phyloP scores from a whole-genome alignment of 2,888 invertebrate species.

The Sthenelais limicola region DNA sequence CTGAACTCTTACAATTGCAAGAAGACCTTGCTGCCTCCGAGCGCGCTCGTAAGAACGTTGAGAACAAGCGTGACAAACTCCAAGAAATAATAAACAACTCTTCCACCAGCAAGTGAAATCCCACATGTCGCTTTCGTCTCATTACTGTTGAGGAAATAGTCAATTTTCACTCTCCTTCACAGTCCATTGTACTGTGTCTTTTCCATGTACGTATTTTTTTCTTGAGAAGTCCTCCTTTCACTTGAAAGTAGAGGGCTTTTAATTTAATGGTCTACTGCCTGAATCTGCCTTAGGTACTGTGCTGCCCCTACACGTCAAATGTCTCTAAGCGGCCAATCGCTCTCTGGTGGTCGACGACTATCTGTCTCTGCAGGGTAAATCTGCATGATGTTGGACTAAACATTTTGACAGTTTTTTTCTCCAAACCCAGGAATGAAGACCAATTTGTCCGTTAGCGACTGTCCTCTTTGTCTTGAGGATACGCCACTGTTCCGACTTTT shows the following conservation, averaged over 20 bases:
- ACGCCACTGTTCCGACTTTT: too few relatives aligned
- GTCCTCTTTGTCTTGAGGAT: too few relatives aligned
- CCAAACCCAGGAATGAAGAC: too few relatives aligned
- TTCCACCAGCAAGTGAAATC: slow-evolving; percentile 73
- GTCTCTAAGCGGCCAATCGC: slow-evolving; percentile 4
- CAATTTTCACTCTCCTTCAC: too few relatives aligned
- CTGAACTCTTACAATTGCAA: slow-evolving; percentile 87
- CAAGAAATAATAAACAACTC: slow-evolving; percentile 88
- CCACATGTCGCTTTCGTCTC: too few relatives aligned
- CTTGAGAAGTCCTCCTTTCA: too few relatives aligned
- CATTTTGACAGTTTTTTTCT: neutral
- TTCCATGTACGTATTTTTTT: too few relatives aligned
- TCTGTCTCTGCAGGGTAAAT: slow-evolving; percentile 34
- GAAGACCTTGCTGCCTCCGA: slow-evolving; percentile 93
- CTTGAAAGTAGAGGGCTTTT: too few relatives aligned
- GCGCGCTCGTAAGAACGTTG: slow-evolving; percentile 88
- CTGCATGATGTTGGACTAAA: slow-evolving; percentile 10
- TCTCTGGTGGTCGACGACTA: slow-evolving; percentile 24
- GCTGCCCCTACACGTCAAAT: slow-evolving; percentile 21
- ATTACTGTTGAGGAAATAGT: too few relatives aligned
- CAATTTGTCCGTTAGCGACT: too few relatives aligned
- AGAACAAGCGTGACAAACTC: slow-evolving; percentile 95
- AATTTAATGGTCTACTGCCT: too few relatives aligned
- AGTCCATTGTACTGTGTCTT: too few relatives aligned
- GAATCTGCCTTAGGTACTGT: slow-evolving; percentile 29